Evolutionary conservation across 2,113 vertebrate genomes (phyloP).

Genomic region (Engystomops pustulosus): DNA sequence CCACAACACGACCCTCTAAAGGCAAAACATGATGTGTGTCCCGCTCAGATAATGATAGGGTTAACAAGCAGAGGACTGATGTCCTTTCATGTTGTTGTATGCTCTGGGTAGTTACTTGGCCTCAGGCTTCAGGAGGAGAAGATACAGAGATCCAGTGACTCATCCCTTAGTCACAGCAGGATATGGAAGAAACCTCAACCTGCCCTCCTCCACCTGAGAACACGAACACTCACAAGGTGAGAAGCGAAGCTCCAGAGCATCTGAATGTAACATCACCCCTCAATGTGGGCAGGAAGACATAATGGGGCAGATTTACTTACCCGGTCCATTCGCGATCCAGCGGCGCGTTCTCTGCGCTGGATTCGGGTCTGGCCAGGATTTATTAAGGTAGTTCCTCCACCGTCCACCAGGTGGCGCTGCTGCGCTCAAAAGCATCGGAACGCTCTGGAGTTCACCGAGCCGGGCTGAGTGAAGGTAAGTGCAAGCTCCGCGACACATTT

Average conservation of each 20-base stretch:
- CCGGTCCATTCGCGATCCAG: no score
- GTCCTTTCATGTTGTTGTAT: not conserved
- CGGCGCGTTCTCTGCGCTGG: no score
- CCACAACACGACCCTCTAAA: not conserved
- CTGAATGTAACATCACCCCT: not conserved
- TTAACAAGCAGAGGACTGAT: not conserved
- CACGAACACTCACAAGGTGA: not conserved
- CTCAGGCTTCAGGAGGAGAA: not conserved
- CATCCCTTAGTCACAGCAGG: slow-evolving; percentile 43
- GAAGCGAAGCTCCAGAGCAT: not conserved
- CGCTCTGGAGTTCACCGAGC: no score
- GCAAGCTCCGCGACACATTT: no score
- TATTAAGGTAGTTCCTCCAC: no score
- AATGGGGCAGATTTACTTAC: no score
- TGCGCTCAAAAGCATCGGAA: no score
- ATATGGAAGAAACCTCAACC: not conserved
- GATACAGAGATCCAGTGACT: slow-evolving; percentile 23
- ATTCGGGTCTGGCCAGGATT: no score
- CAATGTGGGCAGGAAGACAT: no score
- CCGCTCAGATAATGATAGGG: not conserved
- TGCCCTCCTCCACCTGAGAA: slow-evolving; percentile 32
- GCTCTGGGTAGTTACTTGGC: not conserved
- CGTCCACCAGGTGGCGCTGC: no score
- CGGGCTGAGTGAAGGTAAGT: no score
- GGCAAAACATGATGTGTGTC: not conserved